phyloP scores from a whole-genome alignment of 2,113 vertebrate genomes.

The Eclectus roratus region DNA sequence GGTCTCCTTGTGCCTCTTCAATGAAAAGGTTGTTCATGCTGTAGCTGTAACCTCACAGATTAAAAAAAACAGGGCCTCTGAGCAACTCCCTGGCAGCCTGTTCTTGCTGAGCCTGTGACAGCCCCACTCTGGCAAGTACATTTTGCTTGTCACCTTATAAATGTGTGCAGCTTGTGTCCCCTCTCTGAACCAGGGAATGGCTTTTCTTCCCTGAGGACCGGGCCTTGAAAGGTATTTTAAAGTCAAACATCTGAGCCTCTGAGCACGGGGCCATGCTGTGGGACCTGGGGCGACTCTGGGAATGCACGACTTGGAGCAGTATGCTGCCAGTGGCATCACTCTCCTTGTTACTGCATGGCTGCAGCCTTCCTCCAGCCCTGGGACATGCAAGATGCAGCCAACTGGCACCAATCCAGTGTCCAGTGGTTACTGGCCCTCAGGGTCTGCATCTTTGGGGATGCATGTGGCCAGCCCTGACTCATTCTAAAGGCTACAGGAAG shows the following conservation, averaged over 20 bases:
- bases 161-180: background rate
- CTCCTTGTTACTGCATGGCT: background rate
- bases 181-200: background rate
- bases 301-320: background rate
- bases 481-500: background rate
- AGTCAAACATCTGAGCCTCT: background rate
- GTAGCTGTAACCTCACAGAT: background rate
- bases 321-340: background rate
- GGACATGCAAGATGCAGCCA: rapidly evolving
- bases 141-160: background rate
- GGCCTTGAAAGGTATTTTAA: background rate
- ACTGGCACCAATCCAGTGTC: background rate
- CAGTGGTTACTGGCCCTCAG: background rate
- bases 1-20: background rate
- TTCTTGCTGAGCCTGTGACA: background rate
- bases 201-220: background rate
- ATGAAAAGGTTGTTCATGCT: background rate
- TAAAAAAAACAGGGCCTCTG: background rate
- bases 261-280: background rate
- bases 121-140: background rate
- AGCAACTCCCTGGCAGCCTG: background rate
- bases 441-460: background rate
- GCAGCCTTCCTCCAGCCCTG: background rate
- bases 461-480: background rate
- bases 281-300: background rate